Evolutionary conservation across 1,140 invertebrate species (phyloP).

Genomic region (Ceratoteleas bidentatus): DNA sequence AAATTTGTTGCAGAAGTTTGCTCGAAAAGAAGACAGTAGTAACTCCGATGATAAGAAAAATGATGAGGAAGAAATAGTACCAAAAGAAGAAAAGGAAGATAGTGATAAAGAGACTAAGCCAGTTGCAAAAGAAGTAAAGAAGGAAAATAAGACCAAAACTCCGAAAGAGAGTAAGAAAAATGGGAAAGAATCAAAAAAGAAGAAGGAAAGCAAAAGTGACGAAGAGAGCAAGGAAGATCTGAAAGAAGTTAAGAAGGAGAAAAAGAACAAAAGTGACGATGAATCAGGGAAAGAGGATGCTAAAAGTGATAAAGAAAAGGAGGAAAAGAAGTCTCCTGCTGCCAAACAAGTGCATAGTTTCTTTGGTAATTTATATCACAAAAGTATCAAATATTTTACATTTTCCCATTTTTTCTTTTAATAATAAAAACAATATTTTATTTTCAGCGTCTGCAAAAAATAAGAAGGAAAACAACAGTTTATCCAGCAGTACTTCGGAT

Average conservation of each 20-base stretch:
- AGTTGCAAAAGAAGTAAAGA: constrained; percentile 18
- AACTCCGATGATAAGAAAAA: background rate
- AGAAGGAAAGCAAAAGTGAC: too few species aligned
- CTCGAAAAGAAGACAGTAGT: too few species aligned
- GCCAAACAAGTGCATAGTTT: constrained; percentile 34
- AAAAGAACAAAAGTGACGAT: constrained; percentile 10
- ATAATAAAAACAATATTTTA: background rate
- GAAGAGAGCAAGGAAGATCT: background rate
- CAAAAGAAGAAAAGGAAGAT: constrained; percentile 11
- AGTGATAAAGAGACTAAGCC: constrained; percentile 38
- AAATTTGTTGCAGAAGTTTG: too few species aligned
- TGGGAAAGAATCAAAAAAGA: too few species aligned
- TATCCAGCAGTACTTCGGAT: too few species aligned
- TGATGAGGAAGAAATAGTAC: constrained; percentile 10
- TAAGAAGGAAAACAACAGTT: constrained; percentile 44
- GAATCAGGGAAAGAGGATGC: constrained; percentile 20
- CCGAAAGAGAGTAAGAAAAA: too few species aligned
- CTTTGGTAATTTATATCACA: constrained; percentile 40
- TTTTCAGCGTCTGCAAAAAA: constrained; percentile 55
- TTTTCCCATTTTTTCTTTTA: too few species aligned
- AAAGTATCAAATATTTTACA: background rate
- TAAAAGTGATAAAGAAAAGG: constrained; percentile 17
- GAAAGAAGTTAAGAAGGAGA: constrained; percentile 21
- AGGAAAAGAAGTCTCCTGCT: constrained; percentile 28
- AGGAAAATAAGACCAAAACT: background rate